Evolutionary conservation across 2,888 invertebrate species (phyloP), one percentile per base, ranked within the genome.

Genomic region (Cyclophora albipunctata): DNA sequence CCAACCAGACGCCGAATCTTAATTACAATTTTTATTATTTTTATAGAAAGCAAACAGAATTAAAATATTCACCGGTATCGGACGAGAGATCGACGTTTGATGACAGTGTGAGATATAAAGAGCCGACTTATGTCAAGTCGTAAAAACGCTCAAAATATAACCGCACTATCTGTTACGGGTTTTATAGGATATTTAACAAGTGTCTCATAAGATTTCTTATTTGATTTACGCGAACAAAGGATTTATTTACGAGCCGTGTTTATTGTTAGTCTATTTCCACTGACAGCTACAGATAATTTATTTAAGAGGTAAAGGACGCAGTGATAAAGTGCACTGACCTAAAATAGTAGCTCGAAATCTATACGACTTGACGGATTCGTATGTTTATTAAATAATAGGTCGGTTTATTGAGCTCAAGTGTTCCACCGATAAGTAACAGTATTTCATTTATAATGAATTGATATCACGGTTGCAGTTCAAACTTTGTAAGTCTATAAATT

Each of bases 131-230:
- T 42, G 3, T 6, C n/a, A 42, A 3, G 42, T 20, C 42, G 42
- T 5, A 42, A 42, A 37, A 37, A 5, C 37, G 5, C 37, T 37
- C 43, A 6, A 43, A 43, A 7, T 43, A 43, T 43, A 43, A 43
- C 33, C 43, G 37, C 37, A 5, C 37, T 37, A 37, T 37, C 37
- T 37, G 4, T 5, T 37, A 73, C 69, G 84, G 84, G 84, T 78
- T 86, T 86, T 86, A 86, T 83, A 80, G 78, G 75, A 75, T 80
- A 80, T 82, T 77, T 80, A 84, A 83, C 81, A 84, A 83, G 83
- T 82, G 81, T 81, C 82, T 74, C 72, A 75, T 69, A 37, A 75
- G 70, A 70, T 66, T 73, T 66, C 65, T 64, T 63, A 64, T 77
- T 80, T 86, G 84, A 86, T 85, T 84, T 86, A 86, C 75, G 68